Conservation (phyloP, 2,888 invertebrate species). For the Platycheirus rosarum region DNA sequence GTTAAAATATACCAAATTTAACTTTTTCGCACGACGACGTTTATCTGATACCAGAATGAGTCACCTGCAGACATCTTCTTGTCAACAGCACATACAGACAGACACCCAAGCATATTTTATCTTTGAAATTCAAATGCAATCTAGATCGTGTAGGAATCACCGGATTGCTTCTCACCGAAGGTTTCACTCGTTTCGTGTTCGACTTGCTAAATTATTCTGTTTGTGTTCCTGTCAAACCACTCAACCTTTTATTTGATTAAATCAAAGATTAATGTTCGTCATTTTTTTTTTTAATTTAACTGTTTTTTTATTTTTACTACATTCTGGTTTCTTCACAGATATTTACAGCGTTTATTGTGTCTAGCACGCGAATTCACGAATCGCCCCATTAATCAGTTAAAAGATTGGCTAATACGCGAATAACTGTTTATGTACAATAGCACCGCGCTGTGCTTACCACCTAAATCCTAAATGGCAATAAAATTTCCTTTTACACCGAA, state of each 20-base stretch:
- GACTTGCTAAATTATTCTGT: neutral
- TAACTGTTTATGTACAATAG: constrained; percentile 29
- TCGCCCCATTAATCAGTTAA: constrained; percentile 31
- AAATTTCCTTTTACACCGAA: constrained; percentile 60
- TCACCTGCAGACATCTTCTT: constrained; percentile 8
- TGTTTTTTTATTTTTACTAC: neutral
- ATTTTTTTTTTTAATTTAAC: constrained; percentile 52
- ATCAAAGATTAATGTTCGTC: constrained; percentile 45
- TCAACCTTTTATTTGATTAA: constrained; percentile 18
- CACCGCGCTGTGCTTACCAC: constrained; percentile 45
- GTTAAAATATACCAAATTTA: neutral
- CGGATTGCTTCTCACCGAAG: neutral
- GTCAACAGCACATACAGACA: neutral
- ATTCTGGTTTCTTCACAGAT: constrained; percentile 62
- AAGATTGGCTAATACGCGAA: constrained; percentile 32
- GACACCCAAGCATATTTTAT: neutral
- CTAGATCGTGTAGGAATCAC: neutral
- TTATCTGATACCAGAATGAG: neutral
- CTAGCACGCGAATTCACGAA: constrained; percentile 52
- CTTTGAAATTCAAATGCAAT: constrained; percentile 17
- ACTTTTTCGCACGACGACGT: neutral
- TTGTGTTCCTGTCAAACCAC: neutral
- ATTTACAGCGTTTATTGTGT: constrained; percentile 46
- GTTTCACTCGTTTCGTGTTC: constrained; percentile 8
- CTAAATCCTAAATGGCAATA: constrained; percentile 36